These are phyloP conservation scores for Styela clava DNA, from an alignment of 23 tunicate genomes.

Conservation along the genomic window DNA sequence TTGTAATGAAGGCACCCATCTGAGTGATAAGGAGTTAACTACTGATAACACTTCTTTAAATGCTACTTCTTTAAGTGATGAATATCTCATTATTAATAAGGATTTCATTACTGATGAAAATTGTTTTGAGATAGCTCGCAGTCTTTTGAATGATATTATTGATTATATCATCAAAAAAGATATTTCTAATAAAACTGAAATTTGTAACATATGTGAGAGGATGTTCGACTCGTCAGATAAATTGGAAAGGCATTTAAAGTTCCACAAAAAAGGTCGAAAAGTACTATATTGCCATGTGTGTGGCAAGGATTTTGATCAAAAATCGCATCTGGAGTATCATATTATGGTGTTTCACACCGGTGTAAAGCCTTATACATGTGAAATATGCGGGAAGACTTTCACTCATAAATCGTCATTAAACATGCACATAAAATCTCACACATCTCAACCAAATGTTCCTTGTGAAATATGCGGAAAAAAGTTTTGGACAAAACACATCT, in stretches of 20 bases:
- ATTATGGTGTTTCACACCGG: background rate
- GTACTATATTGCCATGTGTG: background rate
- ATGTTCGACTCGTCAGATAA: background rate
- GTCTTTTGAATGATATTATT: too few relatives aligned
- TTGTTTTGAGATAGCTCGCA: too few relatives aligned
- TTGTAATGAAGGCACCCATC: too few relatives aligned
- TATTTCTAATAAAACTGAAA: background rate
- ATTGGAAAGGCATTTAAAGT: background rate
- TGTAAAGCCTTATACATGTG: background rate
- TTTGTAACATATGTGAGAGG: background rate
- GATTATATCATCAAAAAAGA: too few relatives aligned
- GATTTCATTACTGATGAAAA: too few relatives aligned
- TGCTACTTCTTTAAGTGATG: too few relatives aligned
- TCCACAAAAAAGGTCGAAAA: background rate
- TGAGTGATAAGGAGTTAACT: too few relatives aligned
- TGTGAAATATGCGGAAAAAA: background rate
- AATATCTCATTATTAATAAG: too few relatives aligned
- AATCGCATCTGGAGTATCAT: background rate
- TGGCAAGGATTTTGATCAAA: background rate
- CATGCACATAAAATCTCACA: background rate
- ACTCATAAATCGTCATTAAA: background rate
- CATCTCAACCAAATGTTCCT: background rate
- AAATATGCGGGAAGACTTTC: background rate
- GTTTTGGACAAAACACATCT: background rate
- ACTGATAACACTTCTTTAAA: too few relatives aligned